phyloP scores from a whole-genome alignment of 2,888 invertebrate genomes.

The Yponomeuta cagnagella region DNA sequence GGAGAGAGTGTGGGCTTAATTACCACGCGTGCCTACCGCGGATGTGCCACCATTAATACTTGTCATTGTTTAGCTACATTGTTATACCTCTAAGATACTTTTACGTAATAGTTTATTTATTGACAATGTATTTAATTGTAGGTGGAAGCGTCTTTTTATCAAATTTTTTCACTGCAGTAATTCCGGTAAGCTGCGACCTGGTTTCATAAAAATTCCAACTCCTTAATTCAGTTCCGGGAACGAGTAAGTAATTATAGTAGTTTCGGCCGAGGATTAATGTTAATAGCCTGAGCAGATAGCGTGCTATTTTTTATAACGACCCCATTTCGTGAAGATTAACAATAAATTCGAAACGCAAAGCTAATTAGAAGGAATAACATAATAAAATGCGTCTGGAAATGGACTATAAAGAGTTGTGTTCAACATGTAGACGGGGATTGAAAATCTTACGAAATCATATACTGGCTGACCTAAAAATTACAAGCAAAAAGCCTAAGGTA shows the following conservation, averaged over 20 bases:
- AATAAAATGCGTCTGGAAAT: neutral
- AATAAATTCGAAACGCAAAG: neutral
- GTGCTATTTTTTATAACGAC: conserved; percentile 7
- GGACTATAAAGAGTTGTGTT: neutral
- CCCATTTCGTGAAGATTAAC: conserved; percentile 7
- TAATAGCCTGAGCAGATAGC: conserved; percentile 5
- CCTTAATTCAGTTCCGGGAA: conserved; percentile 1
- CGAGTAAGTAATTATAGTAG: conserved; percentile 3
- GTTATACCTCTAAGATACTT: too few species aligned
- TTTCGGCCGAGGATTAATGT: conserved; percentile 10
- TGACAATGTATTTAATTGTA: too few species aligned
- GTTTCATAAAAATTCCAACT: conserved; percentile 5
- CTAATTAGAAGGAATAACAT: conserved; percentile 2
- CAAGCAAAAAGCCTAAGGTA: too few species aligned
- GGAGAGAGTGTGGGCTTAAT: too few species aligned
- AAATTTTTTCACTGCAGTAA: too few species aligned
- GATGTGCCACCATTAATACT: too few species aligned
- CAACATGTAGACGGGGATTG: neutral
- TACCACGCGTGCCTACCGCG: too few species aligned
- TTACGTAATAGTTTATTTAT: too few species aligned
- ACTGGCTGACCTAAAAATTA: too few species aligned
- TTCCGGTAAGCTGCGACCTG: neutral
- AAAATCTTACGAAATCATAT: too few species aligned
- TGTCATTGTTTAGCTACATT: too few species aligned
- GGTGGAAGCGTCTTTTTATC: too few species aligned